Evolutionary conservation across 2,797 vertebrate genomes (phyloP), one percentile per base, ranked within the genome.

Genomic region (Eidolon dupreanum): DNA sequence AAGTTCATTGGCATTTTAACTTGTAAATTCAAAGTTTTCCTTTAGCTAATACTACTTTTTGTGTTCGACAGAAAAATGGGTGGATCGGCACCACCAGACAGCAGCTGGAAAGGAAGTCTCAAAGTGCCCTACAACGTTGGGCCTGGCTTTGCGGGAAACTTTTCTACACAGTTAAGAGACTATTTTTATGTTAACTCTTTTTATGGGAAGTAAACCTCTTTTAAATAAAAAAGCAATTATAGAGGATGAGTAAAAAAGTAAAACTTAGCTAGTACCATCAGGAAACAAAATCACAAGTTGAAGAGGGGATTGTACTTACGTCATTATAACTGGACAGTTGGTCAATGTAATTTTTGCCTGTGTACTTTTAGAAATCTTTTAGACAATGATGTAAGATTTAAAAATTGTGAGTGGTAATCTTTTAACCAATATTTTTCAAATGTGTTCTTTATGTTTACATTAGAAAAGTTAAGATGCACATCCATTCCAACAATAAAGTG

Each of bases 401-500:
- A 78, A 15, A 51, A 83, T 17, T 66, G 53, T 68, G 26, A 5
- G 17, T 36, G 3, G 20, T 53, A 17, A 68, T 66, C 51, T 57
- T 1, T 66, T 86, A 86, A 53, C 41, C 53, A 71, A 8, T 26
- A 26, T 71, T 73, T 59, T 74, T 59, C 41, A 0, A 53, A 12
- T 28, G 2, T 81, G 28, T 74, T 28, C 17, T 89, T 97, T 97
- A 43, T 66, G 16, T 83, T 97, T 97, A 33, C 17, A 8, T 63
- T 97, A 99, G 99, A 90, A 99, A 98, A 93, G 99, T 99, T 88
- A 99, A 98, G 93, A 99, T 99, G 99, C 99, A 99, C 90, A 98
- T 99, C 98, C 97, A 99, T 92, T 99, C 97, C 49, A 98, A 98
- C 96, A 99, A 98, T 53, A 97, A 99, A 98, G 98, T 99, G 94